Evolutionary conservation across 2,888 invertebrate species (phyloP).

Genomic region (Thalpophila matura): DNA sequence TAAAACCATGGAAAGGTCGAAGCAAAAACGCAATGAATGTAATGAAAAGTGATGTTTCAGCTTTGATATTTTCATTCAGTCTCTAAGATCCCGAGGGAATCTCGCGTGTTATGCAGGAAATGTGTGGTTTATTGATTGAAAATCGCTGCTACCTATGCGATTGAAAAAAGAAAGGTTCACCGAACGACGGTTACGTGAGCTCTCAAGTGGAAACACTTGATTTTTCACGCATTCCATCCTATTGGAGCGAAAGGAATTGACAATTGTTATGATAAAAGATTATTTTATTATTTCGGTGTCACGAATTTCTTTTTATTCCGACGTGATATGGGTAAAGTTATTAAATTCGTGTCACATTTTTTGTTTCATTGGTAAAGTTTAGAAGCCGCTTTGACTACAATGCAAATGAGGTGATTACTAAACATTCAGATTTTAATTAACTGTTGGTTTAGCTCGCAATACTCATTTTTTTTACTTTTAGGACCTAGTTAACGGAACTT

Average conservation of each 20-base stretch:
- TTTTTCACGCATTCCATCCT: constrained; percentile 56
- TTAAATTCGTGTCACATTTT: neutral
- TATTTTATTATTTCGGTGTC: constrained; percentile 47
- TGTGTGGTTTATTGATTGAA: constrained; percentile 73
- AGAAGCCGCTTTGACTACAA: neutral
- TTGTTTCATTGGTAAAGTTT: neutral
- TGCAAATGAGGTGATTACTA: no score
- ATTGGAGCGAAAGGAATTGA: constrained; percentile 49
- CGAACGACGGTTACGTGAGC: constrained; percentile 40
- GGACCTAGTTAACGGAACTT: neutral
- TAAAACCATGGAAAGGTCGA: neutral
- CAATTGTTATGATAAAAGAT: constrained; percentile 51
- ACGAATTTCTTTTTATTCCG: constrained; percentile 10
- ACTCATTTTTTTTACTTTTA: neutral
- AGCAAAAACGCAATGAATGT: constrained; percentile 45
- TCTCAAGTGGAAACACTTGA: constrained; percentile 60
- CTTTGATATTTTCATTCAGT: constrained; percentile 32
- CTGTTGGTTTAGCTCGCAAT: neutral
- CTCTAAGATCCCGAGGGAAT: constrained; percentile 57
- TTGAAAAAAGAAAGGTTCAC: constrained; percentile 59
- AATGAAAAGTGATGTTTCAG: constrained; percentile 23
- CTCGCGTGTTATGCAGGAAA: constrained; percentile 67
- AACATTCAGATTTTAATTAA: neutral
- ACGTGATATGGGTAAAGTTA: constrained; percentile 15
- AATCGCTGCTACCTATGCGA: constrained; percentile 63